These are phyloP conservation scores for Aselliscus stoliczkanus DNA, from an alignment of 2,797 vertebrate genomes.

Conservation along the genomic window DNA sequence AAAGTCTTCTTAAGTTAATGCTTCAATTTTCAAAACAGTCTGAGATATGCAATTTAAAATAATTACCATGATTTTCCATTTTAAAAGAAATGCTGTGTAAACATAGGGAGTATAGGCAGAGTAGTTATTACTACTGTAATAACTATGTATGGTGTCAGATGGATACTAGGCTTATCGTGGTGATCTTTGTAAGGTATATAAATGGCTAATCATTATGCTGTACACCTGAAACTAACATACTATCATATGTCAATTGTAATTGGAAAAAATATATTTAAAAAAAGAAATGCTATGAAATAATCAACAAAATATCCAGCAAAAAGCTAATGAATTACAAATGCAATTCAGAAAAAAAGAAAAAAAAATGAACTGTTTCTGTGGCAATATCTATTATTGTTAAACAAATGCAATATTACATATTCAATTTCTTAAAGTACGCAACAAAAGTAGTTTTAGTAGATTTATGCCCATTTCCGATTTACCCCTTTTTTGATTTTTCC, in stretches of 20 bases:
- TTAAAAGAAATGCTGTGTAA: neutral
- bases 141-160: neutral
- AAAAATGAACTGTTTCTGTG: neutral
- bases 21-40: neutral
- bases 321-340: neutral
- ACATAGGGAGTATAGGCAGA: too few relatives aligned
- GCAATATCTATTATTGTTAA: neutral
- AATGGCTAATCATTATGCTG: neutral
- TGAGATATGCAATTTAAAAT: neutral
- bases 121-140: neutral
- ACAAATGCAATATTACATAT: neutral
- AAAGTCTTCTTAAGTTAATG: neutral
- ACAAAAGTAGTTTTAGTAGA: neutral
- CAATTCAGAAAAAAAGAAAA: neutral
- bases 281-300: neutral
- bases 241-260: neutral
- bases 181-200: neutral
- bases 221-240: neutral
- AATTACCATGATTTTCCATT: neutral
- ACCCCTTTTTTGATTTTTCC: neutral
- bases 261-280: neutral
- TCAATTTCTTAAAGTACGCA: neutral
- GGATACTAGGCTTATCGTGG: neutral
- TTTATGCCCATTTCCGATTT: neutral
- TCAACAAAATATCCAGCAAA: neutral